These are phyloP conservation scores for Enteromius trimaculatus DNA, from an alignment of 2,797 vertebrate genomes.

Conservation along the genomic window DNA sequence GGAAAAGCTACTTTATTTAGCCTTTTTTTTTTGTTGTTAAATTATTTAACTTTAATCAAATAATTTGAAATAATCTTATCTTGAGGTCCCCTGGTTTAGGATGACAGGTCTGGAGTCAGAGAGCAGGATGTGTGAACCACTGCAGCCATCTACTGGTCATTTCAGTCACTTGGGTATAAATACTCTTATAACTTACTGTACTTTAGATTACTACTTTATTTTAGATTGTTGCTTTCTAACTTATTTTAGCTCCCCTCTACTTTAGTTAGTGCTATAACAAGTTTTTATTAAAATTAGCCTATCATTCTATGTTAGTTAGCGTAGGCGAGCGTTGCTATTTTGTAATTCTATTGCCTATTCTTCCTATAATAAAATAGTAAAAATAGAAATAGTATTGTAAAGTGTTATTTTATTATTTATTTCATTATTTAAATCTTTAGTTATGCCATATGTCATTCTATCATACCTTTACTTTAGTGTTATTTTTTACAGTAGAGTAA, in stretches of 20 bases:
- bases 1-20: neutral
- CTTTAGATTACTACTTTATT: neutral
- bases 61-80: neutral
- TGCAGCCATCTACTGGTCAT: constrained; percentile 1
- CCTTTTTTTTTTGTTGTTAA: neutral
- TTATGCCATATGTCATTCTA: neutral
- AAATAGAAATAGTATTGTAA: too few species aligned
- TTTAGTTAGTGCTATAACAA: neutral
- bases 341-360: neutral
- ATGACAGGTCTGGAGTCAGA: neutral
- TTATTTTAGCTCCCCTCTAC: neutral
- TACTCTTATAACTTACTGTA: neutral
- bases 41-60: neutral
- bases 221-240: neutral
- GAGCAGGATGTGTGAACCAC: neutral
- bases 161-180: neutral
- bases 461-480: neutral
- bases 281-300: neutral
- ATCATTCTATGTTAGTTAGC: neutral
- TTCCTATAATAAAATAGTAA: too few species aligned
- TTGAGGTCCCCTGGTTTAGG: neutral
- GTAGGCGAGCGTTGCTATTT: neutral
- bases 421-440: neutral
- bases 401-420: neutral
- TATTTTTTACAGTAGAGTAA: too few species aligned